Percentiles rank a stretch among this genome's conserved stretches.
These are phyloP conservation scores for Operophtera brumata DNA, from an alignment of 2,888 invertebrate species.

Conservation along the genomic window DNA sequence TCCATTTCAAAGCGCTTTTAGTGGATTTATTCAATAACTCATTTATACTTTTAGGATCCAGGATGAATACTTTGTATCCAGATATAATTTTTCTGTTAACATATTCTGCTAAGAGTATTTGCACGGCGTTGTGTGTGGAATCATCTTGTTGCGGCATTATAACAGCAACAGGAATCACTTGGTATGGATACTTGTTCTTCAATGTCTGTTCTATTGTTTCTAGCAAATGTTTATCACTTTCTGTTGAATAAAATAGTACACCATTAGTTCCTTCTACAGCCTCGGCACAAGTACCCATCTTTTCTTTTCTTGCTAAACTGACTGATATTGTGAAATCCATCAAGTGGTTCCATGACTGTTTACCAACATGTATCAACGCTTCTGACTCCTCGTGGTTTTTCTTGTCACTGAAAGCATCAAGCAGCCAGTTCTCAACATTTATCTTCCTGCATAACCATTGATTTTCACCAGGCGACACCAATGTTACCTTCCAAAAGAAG, in stretches of 20 bases:
- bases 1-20: slow-evolving; percentile 70
- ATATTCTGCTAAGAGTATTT: slow-evolving; percentile 47
- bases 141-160: slow-evolving; percentile 53
- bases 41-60: slow-evolving; percentile 52
- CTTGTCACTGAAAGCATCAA: slow-evolving; percentile 69
- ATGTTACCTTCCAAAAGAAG: slow-evolving; percentile 82
- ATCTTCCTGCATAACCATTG: slow-evolving; percentile 68
- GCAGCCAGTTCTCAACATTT: slow-evolving; percentile 71
- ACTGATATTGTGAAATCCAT: slow-evolving; percentile 75
- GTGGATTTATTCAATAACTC: slow-evolving; percentile 55
- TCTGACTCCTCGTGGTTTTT: slow-evolving; percentile 56
- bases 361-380: slow-evolving; percentile 62
- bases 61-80: slow-evolving; percentile 57
- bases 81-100: slow-evolving; percentile 57
- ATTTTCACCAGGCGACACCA: slow-evolving; percentile 77
- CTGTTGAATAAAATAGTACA: slow-evolving; percentile 61
- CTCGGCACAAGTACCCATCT: slow-evolving; percentile 43
- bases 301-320: slow-evolving; percentile 53
- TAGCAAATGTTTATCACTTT: slow-evolving; percentile 47
- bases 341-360: slow-evolving; percentile 72
- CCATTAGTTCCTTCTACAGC: slow-evolving; percentile 72
- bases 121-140: slow-evolving; percentile 40
- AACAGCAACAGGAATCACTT: slow-evolving; percentile 66
- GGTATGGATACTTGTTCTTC: slow-evolving; percentile 63
- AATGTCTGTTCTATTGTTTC: slow-evolving; percentile 55